A percentile compares a stretch with the other conserved stretches of the same genome.
Conservation (phyloP, 2,797 vertebrate species). For the Pogonophryne albipinna region DNA sequence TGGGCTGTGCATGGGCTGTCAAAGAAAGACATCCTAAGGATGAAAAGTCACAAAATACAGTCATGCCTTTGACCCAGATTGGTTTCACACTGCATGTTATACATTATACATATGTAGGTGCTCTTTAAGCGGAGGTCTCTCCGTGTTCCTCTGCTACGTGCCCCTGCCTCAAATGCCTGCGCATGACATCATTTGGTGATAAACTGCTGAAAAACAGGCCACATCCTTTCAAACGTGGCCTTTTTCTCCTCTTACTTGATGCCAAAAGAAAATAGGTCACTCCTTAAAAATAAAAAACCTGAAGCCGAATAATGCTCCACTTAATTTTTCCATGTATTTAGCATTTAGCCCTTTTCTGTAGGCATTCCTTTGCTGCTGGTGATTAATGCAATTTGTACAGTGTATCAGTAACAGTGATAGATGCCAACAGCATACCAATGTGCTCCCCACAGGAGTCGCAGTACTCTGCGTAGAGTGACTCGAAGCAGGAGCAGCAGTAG, state of each 20-base stretch:
- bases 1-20: background rate
- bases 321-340: constrained; percentile 11
- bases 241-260: constrained; percentile 8
- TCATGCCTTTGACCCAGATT: constrained; percentile 10
- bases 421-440: constrained; percentile 87
- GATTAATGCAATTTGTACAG: constrained; percentile 21
- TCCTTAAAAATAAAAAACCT: constrained; percentile 26
- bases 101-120: constrained; percentile 23
- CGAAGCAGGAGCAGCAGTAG: constrained; percentile 98
- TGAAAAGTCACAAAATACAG: constrained; percentile 12
- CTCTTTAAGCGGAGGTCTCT: constrained; percentile 15
- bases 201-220: constrained; percentile 40
- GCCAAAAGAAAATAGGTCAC: constrained; percentile 45
- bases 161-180: constrained; percentile 11
- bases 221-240: constrained; percentile 9
- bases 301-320: background rate
- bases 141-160: background rate
- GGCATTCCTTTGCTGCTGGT: constrained; percentile 6
- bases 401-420: constrained; percentile 4
- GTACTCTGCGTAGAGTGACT: constrained; percentile 97
- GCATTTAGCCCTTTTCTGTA: background rate
- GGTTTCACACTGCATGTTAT: constrained; percentile 19
- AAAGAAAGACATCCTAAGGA: constrained; percentile 18
- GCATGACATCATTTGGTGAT: constrained; percentile 34
- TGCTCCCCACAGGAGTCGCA: constrained; percentile 98